Percentiles rank a stretch among this genome's conserved stretches.
Evolutionary conservation across 2,888 invertebrate genomes (phyloP).

Genomic region (Fragum sueziense): DNA sequence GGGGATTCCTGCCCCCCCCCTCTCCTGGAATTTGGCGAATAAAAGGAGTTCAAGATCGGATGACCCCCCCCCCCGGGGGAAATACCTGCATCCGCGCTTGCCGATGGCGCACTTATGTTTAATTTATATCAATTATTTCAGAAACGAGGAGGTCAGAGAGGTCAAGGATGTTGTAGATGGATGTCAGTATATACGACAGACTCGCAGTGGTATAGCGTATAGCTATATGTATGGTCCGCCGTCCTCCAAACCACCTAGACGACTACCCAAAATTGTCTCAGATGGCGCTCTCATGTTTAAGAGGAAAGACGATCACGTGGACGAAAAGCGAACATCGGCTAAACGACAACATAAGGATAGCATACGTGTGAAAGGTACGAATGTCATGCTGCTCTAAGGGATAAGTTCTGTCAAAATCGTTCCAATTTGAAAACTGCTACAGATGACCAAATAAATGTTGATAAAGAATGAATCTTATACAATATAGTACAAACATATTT

Average conservation of each 20-base stretch:
- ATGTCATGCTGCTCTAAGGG: too few species aligned
- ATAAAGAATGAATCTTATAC: too few species aligned
- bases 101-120: background rate
- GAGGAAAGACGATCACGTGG: background rate
- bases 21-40: too few species aligned
- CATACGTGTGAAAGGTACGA: background rate
- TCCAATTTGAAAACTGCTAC: too few species aligned
- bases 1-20: too few species aligned
- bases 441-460: too few species aligned
- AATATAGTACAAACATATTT: too few species aligned
- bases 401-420: too few species aligned
- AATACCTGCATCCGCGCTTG: background rate
- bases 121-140: too few species aligned
- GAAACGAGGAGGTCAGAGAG: slow-evolving; percentile 15
- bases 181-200: slow-evolving; percentile 29
- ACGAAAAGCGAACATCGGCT: background rate
- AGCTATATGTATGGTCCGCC: slow-evolving; percentile 25
- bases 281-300: slow-evolving; percentile 17
- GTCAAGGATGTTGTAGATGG: slow-evolving; percentile 10
- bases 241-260: slow-evolving; percentile 13
- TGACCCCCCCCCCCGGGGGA: too few species aligned
- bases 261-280: slow-evolving; percentile 32
- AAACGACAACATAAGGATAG: background rate
- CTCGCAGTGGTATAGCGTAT: slow-evolving; percentile 35
- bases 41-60: too few species aligned